A percentile compares a stretch with the other conserved stretches of the same genome.
Conservation (phyloP, 35 echinoderm and acorn worm species). For the Hemicentrotus pulcherrimus region DNA sequence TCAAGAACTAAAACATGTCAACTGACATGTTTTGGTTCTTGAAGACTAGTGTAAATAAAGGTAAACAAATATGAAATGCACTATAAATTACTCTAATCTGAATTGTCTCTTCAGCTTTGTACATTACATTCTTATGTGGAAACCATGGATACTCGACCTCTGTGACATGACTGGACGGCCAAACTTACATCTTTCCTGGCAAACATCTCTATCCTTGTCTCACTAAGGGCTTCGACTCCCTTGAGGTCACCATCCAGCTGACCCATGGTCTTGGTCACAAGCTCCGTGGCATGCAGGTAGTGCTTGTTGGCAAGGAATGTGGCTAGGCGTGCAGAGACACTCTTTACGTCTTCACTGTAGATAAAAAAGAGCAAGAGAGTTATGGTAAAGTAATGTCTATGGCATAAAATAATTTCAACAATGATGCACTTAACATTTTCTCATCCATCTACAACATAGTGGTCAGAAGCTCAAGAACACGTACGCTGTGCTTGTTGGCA, state of each 20-base stretch:
- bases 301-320: slow-evolving; percentile 80
- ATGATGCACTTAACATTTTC: too few relatives aligned
- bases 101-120: too few relatives aligned
- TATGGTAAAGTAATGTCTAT: too few relatives aligned
- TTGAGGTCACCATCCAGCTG: slow-evolving; percentile 84
- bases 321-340: slow-evolving; percentile 78
- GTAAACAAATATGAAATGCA: too few relatives aligned
- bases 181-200: slow-evolving; percentile 76
- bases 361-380: not conserved
- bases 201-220: slow-evolving; percentile 84
- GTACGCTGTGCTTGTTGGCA: slow-evolving; percentile 81
- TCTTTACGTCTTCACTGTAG: slow-evolving; percentile 90
- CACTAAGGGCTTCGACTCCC: slow-evolving; percentile 89
- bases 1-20: not conserved
- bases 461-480: slow-evolving; percentile 82
- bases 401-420: not conserved
- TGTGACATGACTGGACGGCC: not conserved
- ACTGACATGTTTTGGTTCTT: not conserved
- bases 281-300: slow-evolving; percentile 96
- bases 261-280: slow-evolving; percentile 78
- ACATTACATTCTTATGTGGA: too few relatives aligned
- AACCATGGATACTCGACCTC: not conserved
- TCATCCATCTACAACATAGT: slow-evolving; percentile 74
- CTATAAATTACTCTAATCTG: too few relatives aligned
- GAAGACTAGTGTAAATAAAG: too few relatives aligned